phyloP scores from a whole-genome alignment of 2,113 vertebrate genomes.

The Rana temporaria region DNA sequence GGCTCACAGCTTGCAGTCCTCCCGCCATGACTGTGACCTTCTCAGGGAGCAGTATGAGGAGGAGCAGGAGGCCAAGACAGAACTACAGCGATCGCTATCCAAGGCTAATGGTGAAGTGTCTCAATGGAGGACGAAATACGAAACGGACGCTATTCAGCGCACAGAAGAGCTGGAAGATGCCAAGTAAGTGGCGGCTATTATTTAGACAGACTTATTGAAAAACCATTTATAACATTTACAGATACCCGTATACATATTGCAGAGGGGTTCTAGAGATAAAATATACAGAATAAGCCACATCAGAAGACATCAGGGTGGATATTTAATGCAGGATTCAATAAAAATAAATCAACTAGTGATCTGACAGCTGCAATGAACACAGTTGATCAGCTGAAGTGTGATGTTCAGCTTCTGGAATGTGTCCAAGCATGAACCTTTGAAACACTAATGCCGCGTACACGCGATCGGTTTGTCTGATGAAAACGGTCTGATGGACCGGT shows the following conservation, averaged over 20 bases:
- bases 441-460: no score
- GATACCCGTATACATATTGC: no score
- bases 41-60: slow-evolving; percentile 85
- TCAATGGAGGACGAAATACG: slow-evolving; percentile 86
- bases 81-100: slow-evolving; percentile 80
- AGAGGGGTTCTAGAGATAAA: background rate
- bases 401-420: no score
- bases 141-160: slow-evolving; percentile 84
- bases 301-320: background rate
- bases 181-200: slow-evolving; percentile 71
- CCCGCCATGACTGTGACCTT: slow-evolving; percentile 80
- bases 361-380: no score
- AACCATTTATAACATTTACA: no score
- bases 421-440: no score
- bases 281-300: background rate
- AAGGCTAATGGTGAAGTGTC: slow-evolving; percentile 81
- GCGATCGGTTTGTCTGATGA: no score
- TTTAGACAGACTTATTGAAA: no score
- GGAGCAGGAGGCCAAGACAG: slow-evolving; percentile 80
- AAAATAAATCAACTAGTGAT: background rate
- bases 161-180: slow-evolving; percentile 88
- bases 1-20: slow-evolving; percentile 80
- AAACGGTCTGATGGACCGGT: no score
- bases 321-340: background rate
- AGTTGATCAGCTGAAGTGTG: background rate